Evolutionary conservation across 2,888 invertebrate species (phyloP).

Genomic region (Tyria jacobaeae): DNA sequence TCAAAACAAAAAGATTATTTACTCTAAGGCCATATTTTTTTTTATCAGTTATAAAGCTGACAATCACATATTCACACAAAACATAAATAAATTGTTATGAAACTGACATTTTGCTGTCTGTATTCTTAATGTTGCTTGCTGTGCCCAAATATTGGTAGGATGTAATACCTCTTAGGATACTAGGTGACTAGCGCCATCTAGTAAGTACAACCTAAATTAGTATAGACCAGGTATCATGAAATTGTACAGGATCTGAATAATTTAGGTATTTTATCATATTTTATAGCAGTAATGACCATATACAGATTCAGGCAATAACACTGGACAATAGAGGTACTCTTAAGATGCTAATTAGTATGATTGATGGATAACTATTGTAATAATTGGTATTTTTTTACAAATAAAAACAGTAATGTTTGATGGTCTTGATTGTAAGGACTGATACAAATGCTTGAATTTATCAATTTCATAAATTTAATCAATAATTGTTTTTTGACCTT

Average conservation of each 20-base stretch:
- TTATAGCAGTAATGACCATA: not conserved
- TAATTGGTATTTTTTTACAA: not conserved
- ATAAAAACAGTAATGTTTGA: not conserved
- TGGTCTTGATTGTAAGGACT: not conserved
- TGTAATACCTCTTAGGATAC: conserved; percentile 3
- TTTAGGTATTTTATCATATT: not conserved
- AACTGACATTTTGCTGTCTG: not conserved
- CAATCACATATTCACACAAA: too few species aligned
- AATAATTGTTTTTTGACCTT: conserved; percentile 10
- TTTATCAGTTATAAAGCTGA: not conserved
- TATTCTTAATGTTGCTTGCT: not conserved
- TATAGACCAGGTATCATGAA: conserved; percentile 15
- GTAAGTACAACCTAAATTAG: conserved; percentile 33
- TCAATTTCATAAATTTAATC: not conserved
- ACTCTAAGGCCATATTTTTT: not conserved
- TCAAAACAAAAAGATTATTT: not conserved
- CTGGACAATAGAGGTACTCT: not conserved
- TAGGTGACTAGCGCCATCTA: conserved; percentile 41
- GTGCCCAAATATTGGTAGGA: not conserved
- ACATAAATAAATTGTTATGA: too few species aligned
- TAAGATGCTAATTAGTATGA: not conserved
- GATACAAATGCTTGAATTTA: not conserved
- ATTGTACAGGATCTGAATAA: conserved; percentile 3
- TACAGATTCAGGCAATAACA: too few species aligned
- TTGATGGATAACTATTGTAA: not conserved